phyloP scores from a whole-genome alignment of 1,140 invertebrate genomes.

The Tenebrio molitor region DNA sequence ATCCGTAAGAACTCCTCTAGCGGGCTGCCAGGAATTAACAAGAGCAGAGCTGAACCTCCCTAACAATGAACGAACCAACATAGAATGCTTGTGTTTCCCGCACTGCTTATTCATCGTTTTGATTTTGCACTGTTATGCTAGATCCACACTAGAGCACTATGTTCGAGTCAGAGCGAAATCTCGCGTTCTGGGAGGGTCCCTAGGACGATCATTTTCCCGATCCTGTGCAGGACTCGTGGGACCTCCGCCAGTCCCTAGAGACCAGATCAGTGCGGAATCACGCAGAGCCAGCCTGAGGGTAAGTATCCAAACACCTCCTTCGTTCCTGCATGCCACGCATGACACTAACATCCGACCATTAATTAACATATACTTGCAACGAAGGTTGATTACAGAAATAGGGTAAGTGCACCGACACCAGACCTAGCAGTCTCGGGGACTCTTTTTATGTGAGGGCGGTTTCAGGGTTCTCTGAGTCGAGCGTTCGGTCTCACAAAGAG shows the following conservation, averaged over 20 bases:
- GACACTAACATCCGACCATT: slow-evolving; percentile 32
- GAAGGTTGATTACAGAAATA: slow-evolving; percentile 41
- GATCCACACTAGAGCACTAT: slow-evolving; percentile 76
- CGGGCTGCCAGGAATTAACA: too few relatives aligned
- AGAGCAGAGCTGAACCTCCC: slow-evolving; percentile 7
- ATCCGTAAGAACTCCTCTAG: too few relatives aligned
- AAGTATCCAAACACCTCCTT: slow-evolving; percentile 60
- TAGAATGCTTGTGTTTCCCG: slow-evolving; percentile 64
- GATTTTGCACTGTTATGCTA: slow-evolving; percentile 69
- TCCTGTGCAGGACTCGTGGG: slow-evolving; percentile 63
- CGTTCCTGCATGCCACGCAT: slow-evolving; percentile 6
- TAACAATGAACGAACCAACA: slow-evolving; percentile 49
- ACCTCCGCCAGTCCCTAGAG: slow-evolving; percentile 59
- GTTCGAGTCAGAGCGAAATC: slow-evolving; percentile 71
- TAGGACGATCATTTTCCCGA: slow-evolving; percentile 69
- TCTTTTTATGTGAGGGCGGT: slow-evolving; percentile 43
- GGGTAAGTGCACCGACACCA: slow-evolving; percentile 33
- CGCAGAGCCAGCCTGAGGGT: slow-evolving; percentile 69
- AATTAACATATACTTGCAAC: slow-evolving; percentile 42
- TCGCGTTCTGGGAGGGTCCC: slow-evolving; percentile 69
- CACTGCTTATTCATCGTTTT: slow-evolving; percentile 63
- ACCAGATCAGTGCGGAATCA: slow-evolving; percentile 65
- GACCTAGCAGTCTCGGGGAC: not conserved
- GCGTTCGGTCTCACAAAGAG: slow-evolving; percentile 74
- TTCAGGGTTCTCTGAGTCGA: slow-evolving; percentile 77